Base-by-base conservation (phyloP, 2,797 vertebrate species). In the Manis pentadactyla region DNA sequence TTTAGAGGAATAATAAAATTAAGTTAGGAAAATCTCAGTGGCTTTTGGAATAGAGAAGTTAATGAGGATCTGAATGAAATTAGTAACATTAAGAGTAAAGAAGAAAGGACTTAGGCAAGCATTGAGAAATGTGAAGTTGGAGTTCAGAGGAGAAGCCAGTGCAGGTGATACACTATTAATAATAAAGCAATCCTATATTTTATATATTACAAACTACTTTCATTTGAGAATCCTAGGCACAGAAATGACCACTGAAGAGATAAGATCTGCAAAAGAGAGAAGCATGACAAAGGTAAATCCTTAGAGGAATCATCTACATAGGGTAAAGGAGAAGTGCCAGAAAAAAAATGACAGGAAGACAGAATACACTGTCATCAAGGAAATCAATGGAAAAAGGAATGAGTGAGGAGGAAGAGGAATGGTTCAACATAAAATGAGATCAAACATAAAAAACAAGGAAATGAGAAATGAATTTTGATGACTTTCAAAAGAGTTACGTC, bases 211-310 rank as follows among this genome's bases (percentile, higher is more conserved):
- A 51, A 82, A 42, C 15, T 53, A 57, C 69, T 77, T 92, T 89
- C 69, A 79, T 68, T 82, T 87, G 69, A 78, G 37, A 95, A 78
- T 63, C 46, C 19, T 51, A 68, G 39, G n/a, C 8, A 61, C 18
- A 90, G 68, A 82, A 75, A 39, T 71, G 34, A 63, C 25, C 82
- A 29, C 3, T 95, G 8, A 93, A 92, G 29, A 95, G 95, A 91
- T 84, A 27, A 83, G 42, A 64, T 66, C 83, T 92, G 37, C 64
- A 90, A 71, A 91, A 74, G 39, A 71, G 13, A 94, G 34, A 85
- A 95, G 42, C 17, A 79, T 13, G 31, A 42, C 64, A 77, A 89
- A 90, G 31, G 87, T 4, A 93, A 90, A 84, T 92, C 15, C 21
- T 23, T 63, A 27, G 46, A 2, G 66, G 19, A 79, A 53, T 83